A percentile compares a stretch with the other conserved stretches of the same genome.
These are phyloP conservation scores for Eupithecia exiguata DNA, from an alignment of 2,888 invertebrate species.

Conservation along the genomic window DNA sequence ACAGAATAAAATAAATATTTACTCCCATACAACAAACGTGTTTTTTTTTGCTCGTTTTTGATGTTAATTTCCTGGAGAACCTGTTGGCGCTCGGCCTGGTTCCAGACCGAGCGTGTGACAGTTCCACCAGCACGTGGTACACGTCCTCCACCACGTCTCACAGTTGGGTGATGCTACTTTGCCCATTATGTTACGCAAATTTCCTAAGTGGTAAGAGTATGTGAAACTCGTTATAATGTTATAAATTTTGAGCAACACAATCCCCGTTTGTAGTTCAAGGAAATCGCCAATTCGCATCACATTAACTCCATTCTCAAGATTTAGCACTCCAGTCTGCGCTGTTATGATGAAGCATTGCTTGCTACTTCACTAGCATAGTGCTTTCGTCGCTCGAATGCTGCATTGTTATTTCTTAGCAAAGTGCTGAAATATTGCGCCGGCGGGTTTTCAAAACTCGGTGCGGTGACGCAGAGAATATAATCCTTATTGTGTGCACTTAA, in stretches of 20 bases:
- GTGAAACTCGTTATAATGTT: neutral
- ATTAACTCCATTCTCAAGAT: constrained; percentile 44
- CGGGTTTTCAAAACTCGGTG: constrained; percentile 57
- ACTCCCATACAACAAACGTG: too few species aligned
- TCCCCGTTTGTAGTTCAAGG: neutral
- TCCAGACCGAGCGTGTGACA: too few species aligned
- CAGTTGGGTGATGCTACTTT: too few species aligned
- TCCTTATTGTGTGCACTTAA: constrained; percentile 49
- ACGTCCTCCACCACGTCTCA: too few species aligned
- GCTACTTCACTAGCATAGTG: constrained; percentile 68
- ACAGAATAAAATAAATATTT: too few species aligned
- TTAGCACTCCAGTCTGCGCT: constrained; percentile 49
- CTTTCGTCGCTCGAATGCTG: constrained; percentile 66
- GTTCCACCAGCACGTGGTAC: too few species aligned
- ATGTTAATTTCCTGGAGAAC: too few species aligned
- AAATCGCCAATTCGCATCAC: constrained; percentile 40
- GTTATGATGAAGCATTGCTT: constrained; percentile 72
- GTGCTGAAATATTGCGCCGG: constrained; percentile 77
- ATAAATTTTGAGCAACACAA: neutral
- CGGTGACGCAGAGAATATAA: constrained; percentile 45
- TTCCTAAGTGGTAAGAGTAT: too few species aligned
- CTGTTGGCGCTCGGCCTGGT: too few species aligned
- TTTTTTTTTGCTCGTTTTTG: too few species aligned
- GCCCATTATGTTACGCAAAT: too few species aligned
- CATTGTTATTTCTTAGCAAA: constrained; percentile 79